Evolutionary conservation across 2,888 invertebrate species (phyloP).

Genomic region (Brachypalpus laphriformis): DNA sequence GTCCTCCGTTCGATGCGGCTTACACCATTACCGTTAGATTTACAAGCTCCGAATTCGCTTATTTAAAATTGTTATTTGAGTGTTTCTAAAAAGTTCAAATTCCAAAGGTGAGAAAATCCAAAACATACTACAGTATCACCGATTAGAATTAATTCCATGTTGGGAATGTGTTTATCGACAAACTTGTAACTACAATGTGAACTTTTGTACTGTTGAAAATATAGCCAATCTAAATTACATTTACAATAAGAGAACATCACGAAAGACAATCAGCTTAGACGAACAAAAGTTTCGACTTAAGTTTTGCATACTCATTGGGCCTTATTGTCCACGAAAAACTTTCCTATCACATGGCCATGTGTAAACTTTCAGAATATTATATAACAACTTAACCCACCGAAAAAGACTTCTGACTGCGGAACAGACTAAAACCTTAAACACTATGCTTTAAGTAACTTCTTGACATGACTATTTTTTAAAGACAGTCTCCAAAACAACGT

Average conservation of each 20-base stretch:
- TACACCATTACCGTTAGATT: no score
- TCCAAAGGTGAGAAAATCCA: no score
- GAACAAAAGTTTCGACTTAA: background rate
- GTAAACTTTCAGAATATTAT: background rate
- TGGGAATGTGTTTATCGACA: no score
- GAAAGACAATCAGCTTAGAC: background rate
- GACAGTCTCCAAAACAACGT: background rate
- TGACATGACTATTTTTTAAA: background rate
- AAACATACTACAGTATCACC: no score
- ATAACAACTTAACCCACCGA: background rate
- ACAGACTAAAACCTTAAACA: background rate
- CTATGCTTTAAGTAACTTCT: background rate
- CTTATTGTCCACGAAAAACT: background rate
- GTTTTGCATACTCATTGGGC: background rate
- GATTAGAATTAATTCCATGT: no score
- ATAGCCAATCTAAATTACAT: background rate
- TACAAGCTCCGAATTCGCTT: no score
- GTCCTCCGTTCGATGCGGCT: no score
- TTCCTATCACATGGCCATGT: conserved; percentile 3
- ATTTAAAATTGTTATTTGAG: no score
- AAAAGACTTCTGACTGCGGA: background rate
- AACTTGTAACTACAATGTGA: background rate
- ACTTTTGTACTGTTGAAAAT: conserved; percentile 25
- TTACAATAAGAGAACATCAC: background rate
- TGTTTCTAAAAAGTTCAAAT: no score